A percentile compares a stretch with the other conserved stretches of the same genome.
Conservation (phyloP, 1,140 invertebrate species). For the Drosophila hydei region DNA sequence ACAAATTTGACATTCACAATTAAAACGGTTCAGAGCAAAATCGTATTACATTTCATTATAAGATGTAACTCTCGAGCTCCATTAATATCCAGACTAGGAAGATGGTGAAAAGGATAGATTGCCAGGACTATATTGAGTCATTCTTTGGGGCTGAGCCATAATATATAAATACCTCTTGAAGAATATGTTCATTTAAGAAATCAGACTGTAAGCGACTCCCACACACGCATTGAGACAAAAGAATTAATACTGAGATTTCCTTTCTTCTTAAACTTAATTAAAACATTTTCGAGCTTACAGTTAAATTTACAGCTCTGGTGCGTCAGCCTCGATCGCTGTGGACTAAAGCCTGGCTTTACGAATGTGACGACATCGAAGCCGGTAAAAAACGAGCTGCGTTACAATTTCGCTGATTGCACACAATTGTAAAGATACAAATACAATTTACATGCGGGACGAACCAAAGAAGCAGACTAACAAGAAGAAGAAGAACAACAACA, state of each 20-base stretch:
- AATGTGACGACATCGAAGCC: constrained; percentile 19
- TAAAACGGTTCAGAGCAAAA: no score
- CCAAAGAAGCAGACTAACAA: constrained; percentile 2
- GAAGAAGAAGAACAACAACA: constrained; percentile 22
- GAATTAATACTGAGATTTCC: not conserved
- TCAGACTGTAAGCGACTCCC: not conserved
- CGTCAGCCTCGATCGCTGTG: constrained; percentile 5
- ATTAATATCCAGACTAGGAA: no score
- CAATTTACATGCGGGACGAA: constrained; percentile 66
- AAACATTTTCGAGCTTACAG: constrained; percentile 65
- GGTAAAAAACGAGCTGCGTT: constrained; percentile 73
- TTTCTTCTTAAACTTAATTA: constrained; percentile 63
- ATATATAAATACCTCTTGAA: no score
- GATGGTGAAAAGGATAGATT: no score
- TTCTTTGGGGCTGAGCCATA: no score
- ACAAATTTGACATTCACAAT: no score
- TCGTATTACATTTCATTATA: no score
- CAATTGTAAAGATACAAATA: constrained; percentile 73
- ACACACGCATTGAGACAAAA: not conserved
- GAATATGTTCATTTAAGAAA: not conserved
- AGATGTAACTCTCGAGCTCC: no score
- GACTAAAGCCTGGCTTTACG: constrained; percentile 6
- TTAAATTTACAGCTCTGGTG: constrained; percentile 50
- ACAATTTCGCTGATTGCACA: constrained; percentile 77
- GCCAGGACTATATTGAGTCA: no score